Evolutionary conservation across 23 tunicate species (phyloP), one percentile per base, ranked within the genome.

Genomic region (Ascidia mentula): DNA sequence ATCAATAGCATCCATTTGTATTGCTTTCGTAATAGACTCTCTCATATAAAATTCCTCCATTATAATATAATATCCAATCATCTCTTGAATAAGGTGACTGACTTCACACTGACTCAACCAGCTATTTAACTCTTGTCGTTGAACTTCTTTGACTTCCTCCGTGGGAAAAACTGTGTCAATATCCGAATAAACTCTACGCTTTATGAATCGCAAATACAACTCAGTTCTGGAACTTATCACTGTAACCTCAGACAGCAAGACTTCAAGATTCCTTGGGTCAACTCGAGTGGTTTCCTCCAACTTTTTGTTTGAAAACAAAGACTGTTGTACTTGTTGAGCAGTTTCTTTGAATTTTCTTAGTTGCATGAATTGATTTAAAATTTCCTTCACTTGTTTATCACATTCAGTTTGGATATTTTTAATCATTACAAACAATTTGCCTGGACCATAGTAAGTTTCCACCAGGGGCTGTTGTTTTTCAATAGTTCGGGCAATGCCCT

Each of bases 11-110:
- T 95, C 96, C 69, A 95, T 38, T 59, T 73, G 80, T 15, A 90
- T 95, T 5, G 99, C 99, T 86, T 90, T 95, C 38, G 85, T 40
- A 40, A 83, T 45, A 8, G 96, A 90, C 78, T 95, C 99, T 33
- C 92, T 59, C 99, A 95, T 95, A 84, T 95, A 95, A 71, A 82
- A 95, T 70, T 95, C 95, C 73, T 95, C 99, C 93, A 95, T 95
- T 69, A 90, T 78, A 34, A 95, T 90, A 79, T 95, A 95, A 38
- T 87, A 82, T 3, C 96, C 89, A 24, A 95, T 87, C 13, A 95
- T 76, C 46, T 86, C 89, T 65, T 95, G 99, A 28, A 95, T 84
- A 7, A 37, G 73, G 36, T 87, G 92, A 36, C 81, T 81, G 26
- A 95, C 81, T 18, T 82, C 92, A 42, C 92, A 89, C 53, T 80